These are phyloP conservation scores for Campoletis raptor DNA, from an alignment of 2,888 invertebrate genomes.

Conservation along the genomic window DNA sequence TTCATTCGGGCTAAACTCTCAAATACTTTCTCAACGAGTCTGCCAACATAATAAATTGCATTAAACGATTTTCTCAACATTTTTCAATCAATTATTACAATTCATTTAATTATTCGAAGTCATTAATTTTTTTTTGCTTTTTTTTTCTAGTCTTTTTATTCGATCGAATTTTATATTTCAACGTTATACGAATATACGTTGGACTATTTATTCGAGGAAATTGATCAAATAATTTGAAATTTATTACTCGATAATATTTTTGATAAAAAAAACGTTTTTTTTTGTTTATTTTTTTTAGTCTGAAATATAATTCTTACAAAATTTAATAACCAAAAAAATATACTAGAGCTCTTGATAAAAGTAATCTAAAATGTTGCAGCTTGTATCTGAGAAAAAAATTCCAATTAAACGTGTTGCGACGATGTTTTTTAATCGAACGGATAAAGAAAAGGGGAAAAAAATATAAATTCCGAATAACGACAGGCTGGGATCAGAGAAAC, in stretches of 20 bases:
- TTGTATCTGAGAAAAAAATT: conserved; percentile 13
- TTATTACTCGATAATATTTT: no score
- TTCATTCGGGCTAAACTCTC: conserved; percentile 38
- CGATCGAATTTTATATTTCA: neutral
- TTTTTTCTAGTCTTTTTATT: neutral
- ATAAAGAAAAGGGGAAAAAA: neutral
- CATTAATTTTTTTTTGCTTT: neutral
- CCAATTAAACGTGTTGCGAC: conserved; percentile 45
- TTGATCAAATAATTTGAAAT: no score
- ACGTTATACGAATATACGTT: no score
- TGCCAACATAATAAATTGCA: conserved; percentile 6
- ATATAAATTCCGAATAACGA: conserved; percentile 17
- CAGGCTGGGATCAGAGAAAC: neutral
- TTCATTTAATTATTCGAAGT: no score
- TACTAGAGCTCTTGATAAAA: conserved; percentile 21
- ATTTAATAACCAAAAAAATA: neutral
- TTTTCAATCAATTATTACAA: neutral
- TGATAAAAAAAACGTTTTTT: no score
- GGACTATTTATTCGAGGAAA: no score
- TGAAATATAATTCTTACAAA: neutral
- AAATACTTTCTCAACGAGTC: conserved; percentile 10
- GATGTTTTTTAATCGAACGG: conserved; percentile 7
- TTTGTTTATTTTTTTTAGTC: no score
- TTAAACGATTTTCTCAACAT: neutral
- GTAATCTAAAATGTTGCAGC: conserved; percentile 38